These are phyloP conservation scores for Spodoptera litura DNA, from an alignment of 1,140 invertebrate species.

Conservation along the genomic window DNA sequence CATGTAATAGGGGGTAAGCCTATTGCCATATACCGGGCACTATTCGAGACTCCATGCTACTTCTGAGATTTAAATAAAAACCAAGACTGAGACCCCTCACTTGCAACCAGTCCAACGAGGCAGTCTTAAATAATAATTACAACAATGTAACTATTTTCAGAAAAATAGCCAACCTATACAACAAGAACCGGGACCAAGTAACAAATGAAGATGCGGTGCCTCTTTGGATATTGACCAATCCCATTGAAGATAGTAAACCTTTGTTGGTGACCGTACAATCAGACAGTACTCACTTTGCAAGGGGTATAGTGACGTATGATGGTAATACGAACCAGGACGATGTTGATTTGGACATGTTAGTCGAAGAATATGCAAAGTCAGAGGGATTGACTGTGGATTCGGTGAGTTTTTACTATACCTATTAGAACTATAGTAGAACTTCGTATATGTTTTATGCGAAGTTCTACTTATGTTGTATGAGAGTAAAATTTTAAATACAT, in stretches of 20 bases:
- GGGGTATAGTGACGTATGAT: conserved; percentile 77
- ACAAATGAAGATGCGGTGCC: conserved; percentile 70
- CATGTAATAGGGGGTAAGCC: no score
- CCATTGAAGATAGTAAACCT: conserved; percentile 62
- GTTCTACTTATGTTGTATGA: not conserved
- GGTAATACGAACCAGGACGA: conserved; percentile 67
- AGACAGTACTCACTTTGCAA: conserved; percentile 72
- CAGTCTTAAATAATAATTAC: not conserved
- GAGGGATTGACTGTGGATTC: conserved; percentile 63
- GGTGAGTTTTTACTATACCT: conserved; percentile 67
- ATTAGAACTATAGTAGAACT: no score
- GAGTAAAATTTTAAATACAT: no score
- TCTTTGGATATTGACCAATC: conserved; percentile 80
- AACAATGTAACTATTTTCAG: conserved; percentile 60
- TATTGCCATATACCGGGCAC: no score
- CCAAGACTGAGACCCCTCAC: no score
- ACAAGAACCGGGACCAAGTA: conserved; percentile 59
- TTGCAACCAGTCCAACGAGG: no score
- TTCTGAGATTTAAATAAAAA: no score
- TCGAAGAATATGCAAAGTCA: conserved; percentile 67
- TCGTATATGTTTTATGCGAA: no score
- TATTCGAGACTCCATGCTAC: no score
- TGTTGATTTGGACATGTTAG: conserved; percentile 67
- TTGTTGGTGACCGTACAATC: conserved; percentile 76
- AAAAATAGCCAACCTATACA: conserved; percentile 78